Evolutionary conservation across 2,797 vertebrate species (phyloP).

Genomic region (Mus minutoides): DNA sequence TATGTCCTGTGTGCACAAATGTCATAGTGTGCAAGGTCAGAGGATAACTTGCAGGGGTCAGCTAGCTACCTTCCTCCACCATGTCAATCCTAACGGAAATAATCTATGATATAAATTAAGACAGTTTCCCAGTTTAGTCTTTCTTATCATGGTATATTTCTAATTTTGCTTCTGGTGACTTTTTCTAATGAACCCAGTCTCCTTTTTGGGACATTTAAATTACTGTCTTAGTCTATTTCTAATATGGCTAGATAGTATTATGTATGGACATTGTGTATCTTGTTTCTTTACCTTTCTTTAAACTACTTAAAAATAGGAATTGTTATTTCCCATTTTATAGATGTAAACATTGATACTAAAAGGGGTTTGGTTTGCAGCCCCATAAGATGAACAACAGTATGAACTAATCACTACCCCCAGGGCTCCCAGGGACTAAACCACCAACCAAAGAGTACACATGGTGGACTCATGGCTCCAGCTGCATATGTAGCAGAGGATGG

Average conservation of each 20-base stretch:
- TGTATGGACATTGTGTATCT: conserved; percentile 22
- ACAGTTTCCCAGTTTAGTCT: conserved; percentile 39
- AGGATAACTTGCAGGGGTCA: background rate
- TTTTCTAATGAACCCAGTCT: conserved; percentile 11
- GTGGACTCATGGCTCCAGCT: too few species aligned
- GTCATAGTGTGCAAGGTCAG: background rate
- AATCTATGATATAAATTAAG: background rate
- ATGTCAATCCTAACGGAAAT: background rate
- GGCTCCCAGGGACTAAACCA: too few species aligned
- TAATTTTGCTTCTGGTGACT: conserved; percentile 47
- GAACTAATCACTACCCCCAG: too few species aligned
- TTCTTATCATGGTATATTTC: background rate
- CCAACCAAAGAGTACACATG: too few species aligned
- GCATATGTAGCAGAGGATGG: too few species aligned
- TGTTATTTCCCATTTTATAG: background rate
- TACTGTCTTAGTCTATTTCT: conserved; percentile 27
- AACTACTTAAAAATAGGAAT: background rate
- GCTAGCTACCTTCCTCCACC: background rate
- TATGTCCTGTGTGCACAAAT: background rate
- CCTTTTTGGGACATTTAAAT: conserved; percentile 28
- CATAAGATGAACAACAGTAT: too few species aligned
- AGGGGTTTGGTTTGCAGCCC: too few species aligned
- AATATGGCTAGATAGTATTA: conserved; percentile 34
- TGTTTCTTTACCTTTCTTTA: background rate
- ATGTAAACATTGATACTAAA: background rate